Evolutionary conservation across 2,888 invertebrate genomes (phyloP).

Genomic region (Cryptus viduatorius): DNA sequence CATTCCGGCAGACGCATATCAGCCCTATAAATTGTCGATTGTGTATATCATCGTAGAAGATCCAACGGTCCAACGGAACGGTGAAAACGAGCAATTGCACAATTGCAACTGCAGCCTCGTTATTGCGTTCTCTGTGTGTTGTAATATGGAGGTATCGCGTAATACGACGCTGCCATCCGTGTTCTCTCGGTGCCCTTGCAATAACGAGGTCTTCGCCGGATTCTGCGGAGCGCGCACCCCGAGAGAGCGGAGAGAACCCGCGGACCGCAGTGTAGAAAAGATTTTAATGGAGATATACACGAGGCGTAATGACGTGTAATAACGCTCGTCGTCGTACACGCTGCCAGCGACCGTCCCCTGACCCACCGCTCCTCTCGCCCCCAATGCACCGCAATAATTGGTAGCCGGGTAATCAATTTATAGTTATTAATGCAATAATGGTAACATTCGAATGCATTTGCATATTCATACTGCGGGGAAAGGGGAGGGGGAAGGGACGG

Average conservation of each 20-base stretch:
- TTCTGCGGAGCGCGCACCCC: conserved; percentile 42
- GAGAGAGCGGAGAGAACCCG: conserved; percentile 26
- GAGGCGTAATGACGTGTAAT: conserved; percentile 69
- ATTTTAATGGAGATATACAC: conserved; percentile 69
- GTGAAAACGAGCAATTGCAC: conserved; percentile 20
- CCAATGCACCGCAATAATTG: conserved; percentile 71
- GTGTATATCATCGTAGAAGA: background rate
- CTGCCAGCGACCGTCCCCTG: conserved; percentile 28
- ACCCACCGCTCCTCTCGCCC: background rate
- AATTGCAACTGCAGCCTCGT: conserved; percentile 52
- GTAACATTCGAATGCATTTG: conserved; percentile 67
- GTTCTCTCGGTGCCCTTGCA: conserved; percentile 39
- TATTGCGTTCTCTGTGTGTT: conserved; percentile 43
- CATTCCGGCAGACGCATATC: background rate
- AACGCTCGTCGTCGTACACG: conserved; percentile 57
- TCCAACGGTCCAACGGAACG: background rate
- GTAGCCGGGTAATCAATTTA: conserved; percentile 76
- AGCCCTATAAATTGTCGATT: conserved; percentile 41
- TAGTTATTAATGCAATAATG: conserved; percentile 76
- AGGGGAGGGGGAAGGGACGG: background rate
- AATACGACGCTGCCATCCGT: conserved; percentile 30
- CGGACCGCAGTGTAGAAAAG: conserved; percentile 49
- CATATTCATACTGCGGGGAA: conserved; percentile 66
- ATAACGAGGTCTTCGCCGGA: conserved; percentile 62
- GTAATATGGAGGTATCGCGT: conserved; percentile 42